Base-by-base conservation (phyloP, 2,113 vertebrate genomes). In the Ameiurus melas region DNA sequence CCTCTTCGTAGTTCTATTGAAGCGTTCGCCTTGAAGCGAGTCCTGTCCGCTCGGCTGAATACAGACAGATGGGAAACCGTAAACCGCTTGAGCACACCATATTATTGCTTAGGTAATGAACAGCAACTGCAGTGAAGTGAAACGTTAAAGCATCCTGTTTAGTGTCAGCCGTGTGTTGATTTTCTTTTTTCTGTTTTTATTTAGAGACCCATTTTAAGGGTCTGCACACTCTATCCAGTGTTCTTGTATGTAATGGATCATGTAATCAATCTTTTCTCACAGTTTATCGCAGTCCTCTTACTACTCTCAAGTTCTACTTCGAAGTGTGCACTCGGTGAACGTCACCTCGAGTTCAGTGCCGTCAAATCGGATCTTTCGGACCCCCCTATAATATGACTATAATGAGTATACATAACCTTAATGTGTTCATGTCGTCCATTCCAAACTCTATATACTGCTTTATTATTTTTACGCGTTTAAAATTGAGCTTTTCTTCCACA, bases 11-110 rank as follows among this genome's bases (percentile, higher is more conserved):
- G 51, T 55, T 66, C 19, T 75, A 75, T 79, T 77, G 68, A 43
- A 73, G 57, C 10, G 8, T 83, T 27, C 19, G 70, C 68, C 19
- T 47, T n/a, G n/a, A n/a, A n/a, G n/a, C 39, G 58, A 5, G 53
- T 80, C 66, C 4, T 66, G 70, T 82, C 39, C 9, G 43, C 84
- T 89, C 66, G 47, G 47, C 43, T 16, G 25, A 78, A 47, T 84
- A 43, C 43, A 85, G 68, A 85, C 12, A 64, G 68, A 55, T 1
- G 16, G 75, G 7, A 17, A 55, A 39, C 68, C 43, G 17, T 55
- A 39, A 79, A 53, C 51, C 1, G 51, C 78, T 73, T 55, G 19
- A 79, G 30, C 47, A 17, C 30, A 55, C 10, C 17, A 27, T 80
- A 36, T 87, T 87, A 77, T 43, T 25, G 57, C 19, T 86, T 83